phyloP scores from a whole-genome alignment of 2,888 invertebrate species.

The Tinea semifulvella region DNA sequence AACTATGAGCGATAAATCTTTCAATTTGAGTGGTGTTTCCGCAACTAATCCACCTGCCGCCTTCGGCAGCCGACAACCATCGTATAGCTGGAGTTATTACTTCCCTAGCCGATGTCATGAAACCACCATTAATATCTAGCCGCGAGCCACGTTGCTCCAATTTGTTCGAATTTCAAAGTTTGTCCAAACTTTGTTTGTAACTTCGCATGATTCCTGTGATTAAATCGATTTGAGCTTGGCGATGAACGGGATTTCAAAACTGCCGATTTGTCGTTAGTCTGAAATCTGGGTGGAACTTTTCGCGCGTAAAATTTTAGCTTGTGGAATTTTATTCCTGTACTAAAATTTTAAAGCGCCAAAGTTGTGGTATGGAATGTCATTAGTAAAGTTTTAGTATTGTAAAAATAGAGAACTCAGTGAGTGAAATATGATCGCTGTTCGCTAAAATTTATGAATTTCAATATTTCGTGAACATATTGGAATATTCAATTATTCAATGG shows the following conservation, averaged over 20 bases:
- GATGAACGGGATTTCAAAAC: conserved; percentile 50
- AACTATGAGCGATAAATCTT: conserved; percentile 31
- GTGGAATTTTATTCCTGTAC: conserved; percentile 31
- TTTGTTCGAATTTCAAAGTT: conserved; percentile 60
- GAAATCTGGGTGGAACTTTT: conserved; percentile 42
- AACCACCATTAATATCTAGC: conserved; percentile 56
- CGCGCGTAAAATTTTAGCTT: conserved; percentile 47
- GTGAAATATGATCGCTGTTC: not conserved
- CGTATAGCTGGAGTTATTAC: conserved; percentile 13
- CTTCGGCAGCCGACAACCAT: conserved; percentile 15
- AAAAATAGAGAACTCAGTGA: conserved; percentile 1
- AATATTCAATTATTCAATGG: too few relatives aligned
- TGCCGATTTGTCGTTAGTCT: conserved; percentile 54
- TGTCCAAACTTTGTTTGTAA: conserved; percentile 54
- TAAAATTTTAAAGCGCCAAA: conserved; percentile 17
- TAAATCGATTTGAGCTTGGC: conserved; percentile 62
- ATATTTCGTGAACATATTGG: too few relatives aligned
- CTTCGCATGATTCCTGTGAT: conserved; percentile 61
- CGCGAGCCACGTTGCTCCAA: conserved; percentile 54
- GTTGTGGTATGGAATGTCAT: conserved; percentile 12
- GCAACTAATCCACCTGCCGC: conserved; percentile 28
- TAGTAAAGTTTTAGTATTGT: conserved; percentile 1
- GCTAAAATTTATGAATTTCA: too few relatives aligned
- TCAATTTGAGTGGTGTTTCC: conserved; percentile 21
- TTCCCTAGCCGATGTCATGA: conserved; percentile 34